Conservation (phyloP, 2,797 vertebrate genomes). For the Sebastes steindachneri region DNA sequence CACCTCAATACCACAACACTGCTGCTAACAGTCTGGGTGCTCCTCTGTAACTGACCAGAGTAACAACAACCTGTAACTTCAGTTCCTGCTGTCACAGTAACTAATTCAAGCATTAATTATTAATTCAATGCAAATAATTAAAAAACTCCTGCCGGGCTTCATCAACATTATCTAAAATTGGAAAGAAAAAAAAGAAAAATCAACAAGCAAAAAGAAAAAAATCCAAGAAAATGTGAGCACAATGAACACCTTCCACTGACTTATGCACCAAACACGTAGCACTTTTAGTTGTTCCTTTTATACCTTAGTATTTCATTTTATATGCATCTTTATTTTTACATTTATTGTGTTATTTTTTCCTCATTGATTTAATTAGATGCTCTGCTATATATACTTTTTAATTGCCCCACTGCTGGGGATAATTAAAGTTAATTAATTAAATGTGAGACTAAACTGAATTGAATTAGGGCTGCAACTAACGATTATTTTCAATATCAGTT, state of each 20-base stretch:
- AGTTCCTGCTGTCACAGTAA: not conserved
- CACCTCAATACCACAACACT: not conserved
- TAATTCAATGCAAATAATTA: not conserved
- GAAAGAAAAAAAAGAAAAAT: not conserved
- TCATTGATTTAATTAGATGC: not conserved
- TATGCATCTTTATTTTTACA: not conserved
- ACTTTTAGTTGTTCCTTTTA: not conserved
- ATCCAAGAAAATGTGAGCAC: not conserved
- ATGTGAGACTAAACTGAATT: not conserved
- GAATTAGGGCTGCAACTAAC: not conserved
- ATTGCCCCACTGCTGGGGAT: not conserved
- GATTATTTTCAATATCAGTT: not conserved
- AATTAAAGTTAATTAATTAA: not conserved
- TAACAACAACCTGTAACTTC: not conserved
- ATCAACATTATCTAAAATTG: not conserved
- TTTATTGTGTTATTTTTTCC: not conserved
- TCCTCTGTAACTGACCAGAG: not conserved
- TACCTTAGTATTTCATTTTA: not conserved
- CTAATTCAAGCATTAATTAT: not conserved
- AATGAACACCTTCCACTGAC: not conserved
- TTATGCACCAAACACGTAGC: too few species aligned
- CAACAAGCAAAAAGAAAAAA: not conserved
- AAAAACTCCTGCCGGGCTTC: not conserved
- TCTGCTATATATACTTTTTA: not conserved
- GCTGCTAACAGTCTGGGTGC: not conserved